These are phyloP conservation scores for Drosophila truncata DNA, from an alignment of 1,140 invertebrate species.

Conservation along the genomic window DNA sequence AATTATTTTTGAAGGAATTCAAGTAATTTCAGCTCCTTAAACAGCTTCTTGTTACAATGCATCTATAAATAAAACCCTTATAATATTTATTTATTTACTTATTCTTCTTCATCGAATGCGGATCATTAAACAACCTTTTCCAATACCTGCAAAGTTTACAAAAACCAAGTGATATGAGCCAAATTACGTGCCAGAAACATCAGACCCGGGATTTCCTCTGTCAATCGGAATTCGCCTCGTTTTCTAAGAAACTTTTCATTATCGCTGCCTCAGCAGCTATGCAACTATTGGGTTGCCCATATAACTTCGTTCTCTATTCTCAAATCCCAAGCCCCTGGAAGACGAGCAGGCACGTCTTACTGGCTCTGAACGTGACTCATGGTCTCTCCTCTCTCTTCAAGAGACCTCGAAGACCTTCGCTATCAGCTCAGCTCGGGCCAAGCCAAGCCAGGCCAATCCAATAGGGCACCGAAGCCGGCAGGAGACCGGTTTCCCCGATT, in stretches of 20 bases:
- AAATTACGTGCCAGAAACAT: slow-evolving; percentile 24
- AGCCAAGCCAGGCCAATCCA: slow-evolving; percentile 27
- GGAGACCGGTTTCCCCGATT: slow-evolving; percentile 49
- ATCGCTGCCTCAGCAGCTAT: slow-evolving; percentile 25
- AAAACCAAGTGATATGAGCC: slow-evolving; percentile 23
- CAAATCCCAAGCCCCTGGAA: slow-evolving; percentile 10
- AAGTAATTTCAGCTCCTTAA: neutral
- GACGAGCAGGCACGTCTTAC: slow-evolving; percentile 34
- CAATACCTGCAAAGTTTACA: neutral
- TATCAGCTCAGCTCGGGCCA: slow-evolving; percentile 19
- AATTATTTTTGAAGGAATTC: slow-evolving; percentile 2
- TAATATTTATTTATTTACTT: neutral
- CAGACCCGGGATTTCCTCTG: slow-evolving; percentile 28
- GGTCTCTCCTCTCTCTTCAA: neutral
- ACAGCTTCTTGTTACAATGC: neutral
- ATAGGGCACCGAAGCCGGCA: slow-evolving; percentile 35
- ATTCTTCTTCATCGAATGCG: neutral
- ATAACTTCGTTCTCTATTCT: slow-evolving; percentile 29
- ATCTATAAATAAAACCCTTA: neutral
- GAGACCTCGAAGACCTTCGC: slow-evolving; percentile 40
- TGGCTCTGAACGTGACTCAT: slow-evolving; percentile 48
- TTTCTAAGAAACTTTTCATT: slow-evolving; percentile 42
- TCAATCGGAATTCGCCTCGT: slow-evolving; percentile 32
- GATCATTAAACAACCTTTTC: neutral
- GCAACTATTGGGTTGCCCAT: slow-evolving; percentile 15